Conservation (phyloP, 2,888 invertebrate genomes). For the Archips xylosteana region DNA sequence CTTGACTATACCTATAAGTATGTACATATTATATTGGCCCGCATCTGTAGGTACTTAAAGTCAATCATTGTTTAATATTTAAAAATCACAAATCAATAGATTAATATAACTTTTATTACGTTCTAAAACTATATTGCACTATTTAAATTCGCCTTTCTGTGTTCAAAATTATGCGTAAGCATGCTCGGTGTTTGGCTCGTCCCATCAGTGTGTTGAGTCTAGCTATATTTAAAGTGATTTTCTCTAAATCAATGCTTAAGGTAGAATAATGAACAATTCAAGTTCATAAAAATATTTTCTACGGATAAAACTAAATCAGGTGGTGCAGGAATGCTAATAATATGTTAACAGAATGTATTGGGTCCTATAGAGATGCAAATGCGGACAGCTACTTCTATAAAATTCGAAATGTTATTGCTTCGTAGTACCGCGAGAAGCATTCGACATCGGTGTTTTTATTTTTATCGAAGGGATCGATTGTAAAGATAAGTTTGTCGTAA, state of each 20-base stretch:
- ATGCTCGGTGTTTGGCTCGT: background rate
- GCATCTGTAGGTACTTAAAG: no score
- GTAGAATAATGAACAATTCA: constrained; percentile 22
- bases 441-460: constrained; percentile 74
- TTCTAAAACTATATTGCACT: background rate
- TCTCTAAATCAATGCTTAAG: constrained; percentile 15
- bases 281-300: constrained; percentile 27
- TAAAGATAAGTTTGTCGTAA: constrained; percentile 84
- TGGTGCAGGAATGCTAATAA: constrained; percentile 74
- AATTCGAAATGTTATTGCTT: constrained; percentile 78
- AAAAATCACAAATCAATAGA: background rate
- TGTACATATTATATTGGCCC: no score
- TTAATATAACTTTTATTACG: background rate
- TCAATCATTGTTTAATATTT: background rate
- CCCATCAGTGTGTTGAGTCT: background rate
- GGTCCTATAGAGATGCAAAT: constrained; percentile 80
- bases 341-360: constrained; percentile 77
- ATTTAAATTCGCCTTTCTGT: background rate
- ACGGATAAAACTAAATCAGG: constrained; percentile 40
- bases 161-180: constrained; percentile 6
- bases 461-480: constrained; percentile 83
- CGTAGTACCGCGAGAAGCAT: constrained; percentile 74
- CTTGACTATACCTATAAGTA: no score
- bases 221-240: constrained; percentile 5
- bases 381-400: constrained; percentile 74